Base-by-base conservation (phyloP, 2,888 invertebrate species). In the Patella depressa region DNA sequence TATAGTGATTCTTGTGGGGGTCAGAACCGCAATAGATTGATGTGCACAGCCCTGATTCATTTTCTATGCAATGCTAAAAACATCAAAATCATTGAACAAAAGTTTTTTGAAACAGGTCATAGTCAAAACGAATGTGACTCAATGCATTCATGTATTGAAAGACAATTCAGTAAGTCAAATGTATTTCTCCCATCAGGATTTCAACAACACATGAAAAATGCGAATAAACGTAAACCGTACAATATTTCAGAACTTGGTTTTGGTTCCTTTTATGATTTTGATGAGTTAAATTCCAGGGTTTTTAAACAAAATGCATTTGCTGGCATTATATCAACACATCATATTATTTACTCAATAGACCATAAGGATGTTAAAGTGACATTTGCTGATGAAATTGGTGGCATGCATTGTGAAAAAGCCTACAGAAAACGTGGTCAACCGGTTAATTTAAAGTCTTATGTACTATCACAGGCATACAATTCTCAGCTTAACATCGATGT, bases 1-100 rank as follows among this genome's bases (percentile, higher is more conserved):
- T 65, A 24, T 24, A 65, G 65, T 65, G 65, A 65, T 65, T 65
- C 65, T 19, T 65, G 65, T 65, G 24, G 65, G 19, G 19, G 65
- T 24, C 65, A 65, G 3, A 65, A 65, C 24, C 11, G 19, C 19
- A 65, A 65, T 14, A 65, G 65, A 65, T 19, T 19, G 9, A 65
- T 65, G 65, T 65, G 65, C 11, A 65, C 24, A 24, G 19, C 19
- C 19, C 24, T 65, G 24, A 19, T 65, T 15, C 24, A 65, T 65
- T 65, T 65, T 24, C 3, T 24, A 24, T 65, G 14, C 24, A 65
- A 65, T 12, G 24, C 19, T 65, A 65, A 65, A 65, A 19, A 65
- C 12, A 65, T 65, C 24, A 24, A 19, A 24, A 12, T 65, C 19
- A 17, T 65, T 65, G 65, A 19, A 14, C 65, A 65, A 19, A 65